Evolutionary conservation across 2,797 vertebrate genomes (phyloP).

Genomic region (Moxostoma hubbsi): DNA sequence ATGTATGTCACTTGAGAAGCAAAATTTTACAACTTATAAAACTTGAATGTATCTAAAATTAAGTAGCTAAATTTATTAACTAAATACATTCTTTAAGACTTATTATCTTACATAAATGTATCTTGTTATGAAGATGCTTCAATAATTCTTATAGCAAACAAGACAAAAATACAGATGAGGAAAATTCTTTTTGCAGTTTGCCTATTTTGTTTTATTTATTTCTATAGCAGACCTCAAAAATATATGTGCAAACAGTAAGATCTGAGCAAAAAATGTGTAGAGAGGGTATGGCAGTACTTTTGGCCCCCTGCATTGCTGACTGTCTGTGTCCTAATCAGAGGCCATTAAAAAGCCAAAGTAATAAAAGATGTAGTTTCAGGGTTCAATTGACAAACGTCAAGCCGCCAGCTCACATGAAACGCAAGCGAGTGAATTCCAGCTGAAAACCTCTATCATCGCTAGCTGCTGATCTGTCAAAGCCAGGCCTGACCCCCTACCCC

Average conservation of each 20-base stretch:
- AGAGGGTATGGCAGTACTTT: neutral
- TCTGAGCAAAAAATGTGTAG: too few species aligned
- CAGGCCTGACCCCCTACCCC: conserved; percentile 16
- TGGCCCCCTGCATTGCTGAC: conserved; percentile 26
- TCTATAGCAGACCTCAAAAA: too few species aligned
- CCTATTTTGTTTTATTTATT: too few species aligned
- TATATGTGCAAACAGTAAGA: too few species aligned
- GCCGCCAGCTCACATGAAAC: conserved; percentile 54
- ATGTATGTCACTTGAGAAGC: too few species aligned
- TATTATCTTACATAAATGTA: too few species aligned
- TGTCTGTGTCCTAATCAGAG: conserved; percentile 46
- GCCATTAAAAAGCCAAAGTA: conserved; percentile 50
- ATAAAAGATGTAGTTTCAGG: conserved; percentile 53
- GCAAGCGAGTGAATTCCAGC: conserved; percentile 41
- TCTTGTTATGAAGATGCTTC: too few species aligned
- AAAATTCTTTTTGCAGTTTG: too few species aligned
- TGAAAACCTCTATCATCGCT: conserved; percentile 54
- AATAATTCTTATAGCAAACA: neutral
- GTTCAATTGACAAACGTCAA: conserved; percentile 59
- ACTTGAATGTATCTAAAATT: too few species aligned
- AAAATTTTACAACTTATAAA: too few species aligned
- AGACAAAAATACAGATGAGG: neutral
- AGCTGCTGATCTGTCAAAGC: conserved; percentile 52
- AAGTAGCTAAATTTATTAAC: too few species aligned
- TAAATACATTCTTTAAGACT: too few species aligned